phyloP scores from a whole-genome alignment of 37 sponge, comb jelly and placozoan species.

The Axinella damicornis region DNA sequence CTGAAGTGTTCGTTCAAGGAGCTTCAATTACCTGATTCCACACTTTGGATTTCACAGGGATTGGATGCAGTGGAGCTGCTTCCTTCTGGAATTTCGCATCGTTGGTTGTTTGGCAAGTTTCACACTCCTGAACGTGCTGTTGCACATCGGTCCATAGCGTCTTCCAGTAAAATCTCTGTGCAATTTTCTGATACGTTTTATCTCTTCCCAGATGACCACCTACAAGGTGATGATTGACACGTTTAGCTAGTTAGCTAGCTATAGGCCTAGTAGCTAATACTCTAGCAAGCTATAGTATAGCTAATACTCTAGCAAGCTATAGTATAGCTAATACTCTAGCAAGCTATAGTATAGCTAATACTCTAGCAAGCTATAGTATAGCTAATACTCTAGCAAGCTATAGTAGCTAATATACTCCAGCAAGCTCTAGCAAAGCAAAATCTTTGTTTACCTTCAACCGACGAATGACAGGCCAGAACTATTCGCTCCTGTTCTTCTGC shows the following conservation, averaged over 20 bases:
- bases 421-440: too few species aligned
- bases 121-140: slow-evolving; percentile 23
- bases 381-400: too few species aligned
- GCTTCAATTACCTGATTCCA: slow-evolving; percentile 34
- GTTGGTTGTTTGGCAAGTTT: slow-evolving; percentile 32
- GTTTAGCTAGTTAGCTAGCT: too few species aligned
- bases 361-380: too few species aligned
- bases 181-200: slow-evolving; percentile 45
- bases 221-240: not conserved
- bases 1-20: too few species aligned
- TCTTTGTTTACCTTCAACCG: slow-evolving; percentile 5
- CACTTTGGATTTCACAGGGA: slow-evolving; percentile 36
- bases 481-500: slow-evolving; percentile 32
- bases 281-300: too few species aligned
- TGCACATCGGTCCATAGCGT: not conserved
- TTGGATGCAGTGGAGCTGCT: slow-evolving; percentile 32
- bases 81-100: slow-evolving; percentile 32
- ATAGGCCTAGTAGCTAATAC: not conserved
- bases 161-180: slow-evolving; percentile 25
- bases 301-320: too few species aligned
- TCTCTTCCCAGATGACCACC: slow-evolving; percentile 56
- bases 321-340: too few species aligned
- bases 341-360: too few species aligned
- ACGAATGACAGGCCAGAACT: slow-evolving; percentile 14
- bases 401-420: too few species aligned